These are phyloP conservation scores for Sapayoa aenigma DNA, from an alignment of 2,113 vertebrate genomes.

Conservation along the genomic window DNA sequence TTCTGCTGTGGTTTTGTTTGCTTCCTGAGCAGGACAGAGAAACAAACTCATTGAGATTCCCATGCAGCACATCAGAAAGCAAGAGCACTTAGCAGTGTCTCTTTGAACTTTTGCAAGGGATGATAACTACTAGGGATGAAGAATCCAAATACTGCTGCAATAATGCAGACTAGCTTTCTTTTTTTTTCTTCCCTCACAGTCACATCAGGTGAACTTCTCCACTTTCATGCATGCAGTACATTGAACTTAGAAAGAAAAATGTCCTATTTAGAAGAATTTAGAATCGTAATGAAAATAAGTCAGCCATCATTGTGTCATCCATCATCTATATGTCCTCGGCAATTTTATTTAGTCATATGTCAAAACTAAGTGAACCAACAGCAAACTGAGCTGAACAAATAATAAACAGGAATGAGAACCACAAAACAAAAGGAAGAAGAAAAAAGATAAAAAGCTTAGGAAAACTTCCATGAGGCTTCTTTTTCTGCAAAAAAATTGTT, in stretches of 20 bases:
- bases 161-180: background rate
- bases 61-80: background rate
- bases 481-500: background rate
- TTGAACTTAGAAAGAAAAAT: slow-evolving; percentile 14
- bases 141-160: background rate
- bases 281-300: slow-evolving; percentile 43
- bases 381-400: background rate
- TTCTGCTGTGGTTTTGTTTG: slow-evolving; percentile 10
- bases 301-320: slow-evolving; percentile 3
- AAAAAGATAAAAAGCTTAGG: background rate
- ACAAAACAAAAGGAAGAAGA: background rate
- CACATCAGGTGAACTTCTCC: background rate
- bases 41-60: background rate
- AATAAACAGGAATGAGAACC: background rate
- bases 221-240: background rate
- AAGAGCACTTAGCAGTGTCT: background rate
- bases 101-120: background rate
- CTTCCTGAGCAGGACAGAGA: background rate
- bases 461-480: background rate
- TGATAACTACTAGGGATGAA: background rate
- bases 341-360: slow-evolving; percentile 43
- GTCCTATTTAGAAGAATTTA: slow-evolving; percentile 21
- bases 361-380: slow-evolving; percentile 53
- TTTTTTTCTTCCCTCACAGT: background rate
- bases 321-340: background rate